Base-by-base conservation (phyloP, 1,140 invertebrate species). In the Temnothorax curvispinosus region DNA sequence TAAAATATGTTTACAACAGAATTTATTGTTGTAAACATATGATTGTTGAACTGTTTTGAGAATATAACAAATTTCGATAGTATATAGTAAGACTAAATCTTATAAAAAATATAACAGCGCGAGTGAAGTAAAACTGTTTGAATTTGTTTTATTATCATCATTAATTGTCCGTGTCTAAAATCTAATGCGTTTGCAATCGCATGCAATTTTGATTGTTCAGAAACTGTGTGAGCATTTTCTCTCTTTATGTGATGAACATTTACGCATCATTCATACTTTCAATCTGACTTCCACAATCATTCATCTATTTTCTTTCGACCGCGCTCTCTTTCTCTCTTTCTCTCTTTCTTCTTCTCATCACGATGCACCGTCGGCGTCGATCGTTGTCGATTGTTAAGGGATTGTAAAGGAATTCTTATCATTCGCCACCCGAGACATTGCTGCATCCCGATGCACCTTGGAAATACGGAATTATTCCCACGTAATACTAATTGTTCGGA, bases 401-500 rank as follows among this genome's bases (percentile, higher is more conserved):
- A 27, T 27, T 27, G 32, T 32, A 38, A 35, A 52, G 21, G 1
- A 64, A 41, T 69, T 58, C 38, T 27, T 27, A 15, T 18, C 60
- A 69, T 81, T 60, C 11, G 65, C 13, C 64, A 77, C 38, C 58
- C 69, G 86, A 76, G 56, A 69, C 47, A 54, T 72, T 15, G 47
- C 4, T 86, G 44, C 54, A 56, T 82, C 54, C 38, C 52, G 56
- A 62, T 88, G 76, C 82, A 85, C 81, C 82, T 81, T 81, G 82
- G 35, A 71, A 78, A 56, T 86, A 76, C 86, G 87, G 89, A 93
- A 91, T 88, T 50, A 90, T 90, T 86, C 75, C 72, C 80, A 62
- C 47, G 77, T 91, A 89, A 88, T 90, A 80, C 89, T 91, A 92
- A 92, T 92, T 90, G 88, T 89, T 87, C 64, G 67, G 65, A 50